A percentile compares a stretch with the other conserved stretches of the same genome.
These are phyloP conservation scores for Caenorhabditis sinica DNA, from an alignment of 2,888 invertebrate genomes.

Conservation along the genomic window DNA sequence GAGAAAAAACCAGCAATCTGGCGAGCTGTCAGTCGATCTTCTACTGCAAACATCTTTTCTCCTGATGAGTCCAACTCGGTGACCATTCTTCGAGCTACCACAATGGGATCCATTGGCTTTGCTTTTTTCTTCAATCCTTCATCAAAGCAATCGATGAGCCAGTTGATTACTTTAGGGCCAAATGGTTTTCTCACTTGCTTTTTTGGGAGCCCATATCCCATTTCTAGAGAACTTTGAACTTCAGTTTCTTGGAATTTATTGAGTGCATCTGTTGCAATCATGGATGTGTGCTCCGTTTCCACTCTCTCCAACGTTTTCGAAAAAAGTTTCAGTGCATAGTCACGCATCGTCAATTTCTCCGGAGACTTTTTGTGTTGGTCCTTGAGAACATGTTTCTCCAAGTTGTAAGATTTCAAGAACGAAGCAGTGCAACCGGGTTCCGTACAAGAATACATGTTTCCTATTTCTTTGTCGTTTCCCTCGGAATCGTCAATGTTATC, in stretches of 20 bases:
- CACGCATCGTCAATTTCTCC: neutral
- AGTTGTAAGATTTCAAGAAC: neutral
- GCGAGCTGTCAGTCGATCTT: neutral
- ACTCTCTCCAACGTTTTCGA: neutral
- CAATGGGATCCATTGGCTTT: slow-evolving; percentile 1
- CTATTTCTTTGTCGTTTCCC: neutral
- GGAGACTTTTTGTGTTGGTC: slow-evolving; percentile 14
- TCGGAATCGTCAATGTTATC: neutral
- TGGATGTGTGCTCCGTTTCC: neutral
- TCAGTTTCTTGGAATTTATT: neutral
- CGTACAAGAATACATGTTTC: neutral
- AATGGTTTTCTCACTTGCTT: slow-evolving; percentile 19
- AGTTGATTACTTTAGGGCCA: neutral
- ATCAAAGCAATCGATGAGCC: neutral
- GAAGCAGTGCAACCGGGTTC: neutral
- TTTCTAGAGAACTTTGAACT: neutral
- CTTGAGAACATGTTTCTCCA: neutral
- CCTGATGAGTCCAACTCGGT: neutral
- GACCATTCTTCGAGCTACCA: neutral
- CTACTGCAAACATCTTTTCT: neutral
- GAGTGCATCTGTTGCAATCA: neutral
- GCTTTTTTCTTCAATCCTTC: neutral
- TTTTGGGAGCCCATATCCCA: neutral
- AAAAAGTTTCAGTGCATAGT: neutral
- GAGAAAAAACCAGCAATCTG: slow-evolving; percentile 9